Evolutionary conservation across 2,888 invertebrate species (phyloP).

Genomic region (Calliscelio sp.): DNA sequence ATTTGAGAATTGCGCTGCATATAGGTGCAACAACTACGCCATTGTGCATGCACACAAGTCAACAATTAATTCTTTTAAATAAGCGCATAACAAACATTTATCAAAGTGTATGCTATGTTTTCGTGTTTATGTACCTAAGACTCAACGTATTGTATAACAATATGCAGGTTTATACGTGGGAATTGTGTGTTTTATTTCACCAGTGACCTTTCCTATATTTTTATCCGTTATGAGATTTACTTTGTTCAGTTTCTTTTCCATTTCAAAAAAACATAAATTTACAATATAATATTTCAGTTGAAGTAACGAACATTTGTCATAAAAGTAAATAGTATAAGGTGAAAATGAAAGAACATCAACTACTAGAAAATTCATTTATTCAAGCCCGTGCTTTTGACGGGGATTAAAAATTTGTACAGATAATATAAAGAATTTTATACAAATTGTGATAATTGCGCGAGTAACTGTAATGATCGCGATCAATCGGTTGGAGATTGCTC

Average conservation of each 20-base stretch:
- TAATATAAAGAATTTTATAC: slow-evolving; percentile 80
- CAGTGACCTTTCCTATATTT: not conserved
- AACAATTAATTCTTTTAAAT: slow-evolving; percentile 58
- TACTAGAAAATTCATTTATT: slow-evolving; percentile 85
- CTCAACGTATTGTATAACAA: slow-evolving; percentile 84
- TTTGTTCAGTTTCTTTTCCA: too few species aligned
- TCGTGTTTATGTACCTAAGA: slow-evolving; percentile 83
- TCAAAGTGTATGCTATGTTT: slow-evolving; percentile 80
- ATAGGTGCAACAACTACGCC: slow-evolving; percentile 49
- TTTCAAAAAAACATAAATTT: too few species aligned
- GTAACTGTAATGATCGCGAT: slow-evolving; percentile 35
- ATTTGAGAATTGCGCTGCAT: slow-evolving; percentile 30
- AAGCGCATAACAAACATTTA: slow-evolving; percentile 76
- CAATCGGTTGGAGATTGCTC: slow-evolving; percentile 38
- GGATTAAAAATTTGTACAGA: slow-evolving; percentile 81
- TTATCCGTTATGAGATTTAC: too few species aligned
- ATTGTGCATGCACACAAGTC: slow-evolving; percentile 74
- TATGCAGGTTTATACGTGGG: slow-evolving; percentile 84
- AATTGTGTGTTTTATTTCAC: slow-evolving; percentile 59
- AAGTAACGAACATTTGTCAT: not conserved
- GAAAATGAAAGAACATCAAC: slow-evolving; percentile 36
- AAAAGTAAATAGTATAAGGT: not conserved
- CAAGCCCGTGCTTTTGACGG: slow-evolving; percentile 71
- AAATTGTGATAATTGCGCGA: slow-evolving; percentile 76
- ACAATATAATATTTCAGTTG: too few species aligned